phyloP scores from a whole-genome alignment of 2,888 invertebrate genomes.

The Ecdyonurus torrentis region DNA sequence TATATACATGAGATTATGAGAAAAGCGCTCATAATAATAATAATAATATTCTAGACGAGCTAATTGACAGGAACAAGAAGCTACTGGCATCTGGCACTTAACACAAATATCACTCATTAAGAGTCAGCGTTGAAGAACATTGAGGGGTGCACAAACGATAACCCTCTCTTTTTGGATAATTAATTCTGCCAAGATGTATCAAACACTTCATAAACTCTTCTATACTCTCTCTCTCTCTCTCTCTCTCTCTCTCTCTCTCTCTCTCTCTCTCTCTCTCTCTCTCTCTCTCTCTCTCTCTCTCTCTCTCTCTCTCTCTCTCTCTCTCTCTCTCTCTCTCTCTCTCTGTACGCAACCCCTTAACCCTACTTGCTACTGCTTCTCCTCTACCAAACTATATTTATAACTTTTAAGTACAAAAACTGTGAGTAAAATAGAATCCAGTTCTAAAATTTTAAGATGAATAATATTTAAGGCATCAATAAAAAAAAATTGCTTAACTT shows the following conservation, averaged over 20 bases:
- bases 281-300: background rate
- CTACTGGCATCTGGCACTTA: background rate
- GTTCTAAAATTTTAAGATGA: too few species aligned
- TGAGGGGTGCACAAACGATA: background rate
- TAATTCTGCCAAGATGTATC: too few species aligned
- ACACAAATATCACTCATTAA: background rate
- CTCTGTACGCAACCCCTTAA: too few species aligned
- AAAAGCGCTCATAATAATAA: background rate
- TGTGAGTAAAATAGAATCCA: too few species aligned
- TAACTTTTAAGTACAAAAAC: too few species aligned
- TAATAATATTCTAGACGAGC: background rate
- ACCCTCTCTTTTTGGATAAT: background rate
- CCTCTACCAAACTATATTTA: too few species aligned
- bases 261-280: background rate
- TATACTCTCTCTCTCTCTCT: too few species aligned
- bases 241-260: background rate
- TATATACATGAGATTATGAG: background rate
- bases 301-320: background rate
- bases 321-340: background rate
- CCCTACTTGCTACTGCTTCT: background rate
- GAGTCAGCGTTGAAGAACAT: too few species aligned
- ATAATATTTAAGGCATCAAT: too few species aligned
- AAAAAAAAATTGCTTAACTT: too few species aligned
- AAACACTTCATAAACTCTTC: background rate
- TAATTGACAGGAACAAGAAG: background rate